Evolutionary conservation across 2,797 vertebrate genomes (phyloP).

Genomic region (Alca torda): DNA sequence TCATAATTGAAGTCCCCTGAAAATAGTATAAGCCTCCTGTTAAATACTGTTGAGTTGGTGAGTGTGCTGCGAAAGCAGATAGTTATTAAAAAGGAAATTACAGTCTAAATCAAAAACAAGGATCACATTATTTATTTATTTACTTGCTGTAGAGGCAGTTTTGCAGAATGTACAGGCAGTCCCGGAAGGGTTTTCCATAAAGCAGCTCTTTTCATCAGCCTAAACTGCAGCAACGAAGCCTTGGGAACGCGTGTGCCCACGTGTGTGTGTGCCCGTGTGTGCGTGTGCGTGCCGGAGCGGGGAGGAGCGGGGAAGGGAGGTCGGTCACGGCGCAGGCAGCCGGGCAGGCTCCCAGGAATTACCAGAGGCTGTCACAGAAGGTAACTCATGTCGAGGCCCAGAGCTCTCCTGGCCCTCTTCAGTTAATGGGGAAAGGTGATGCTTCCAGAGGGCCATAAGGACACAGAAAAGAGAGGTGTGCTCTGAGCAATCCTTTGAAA

Average conservation of each 20-base stretch:
- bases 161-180: background rate
- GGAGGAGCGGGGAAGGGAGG: background rate
- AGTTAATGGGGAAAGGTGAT: background rate
- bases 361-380: background rate
- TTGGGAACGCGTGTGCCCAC: background rate
- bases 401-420: background rate
- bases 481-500: background rate
- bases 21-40: background rate
- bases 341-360: background rate
- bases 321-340: too few species aligned
- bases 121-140: background rate
- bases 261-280: too few species aligned
- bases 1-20: constrained; percentile 10
- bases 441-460: background rate
- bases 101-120: background rate
- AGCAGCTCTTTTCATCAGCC: background rate
- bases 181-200: background rate
- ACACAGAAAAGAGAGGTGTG: background rate
- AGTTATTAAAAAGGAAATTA: constrained; percentile 26
- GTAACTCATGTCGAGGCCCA: fast-evolving
- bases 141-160: background rate
- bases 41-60: background rate
- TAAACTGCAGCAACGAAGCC: background rate
- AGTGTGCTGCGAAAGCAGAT: background rate
- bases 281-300: too few species aligned